Evolutionary conservation across 37 sponge, comb jelly and placozoan genomes (phyloP), one percentile per base, ranked within the genome.

Genomic region (Lycopodina hypogea): DNA sequence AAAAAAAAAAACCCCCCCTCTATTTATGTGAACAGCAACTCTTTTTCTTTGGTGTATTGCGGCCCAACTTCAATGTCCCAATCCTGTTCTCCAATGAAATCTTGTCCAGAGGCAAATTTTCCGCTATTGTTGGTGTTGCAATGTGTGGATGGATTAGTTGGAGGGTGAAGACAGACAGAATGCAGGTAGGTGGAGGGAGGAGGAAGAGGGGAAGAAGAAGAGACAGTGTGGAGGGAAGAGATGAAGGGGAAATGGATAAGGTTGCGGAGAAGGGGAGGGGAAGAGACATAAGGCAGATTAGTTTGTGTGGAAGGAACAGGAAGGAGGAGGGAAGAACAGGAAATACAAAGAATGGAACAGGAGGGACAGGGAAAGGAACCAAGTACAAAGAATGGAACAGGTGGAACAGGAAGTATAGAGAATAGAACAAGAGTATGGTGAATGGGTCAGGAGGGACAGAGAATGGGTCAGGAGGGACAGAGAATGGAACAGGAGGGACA

Each of bases 51-150:
- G 34, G n/a, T 19, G 69, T 41, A 21, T n/a, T n/a, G n/a, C 69
- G 83, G 11, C 77, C 76, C 15, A 86, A 80, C 56, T 74, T 78
- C 19, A 86, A 40, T 48, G 86, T 72, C 8, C 86, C 81, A 34
- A 74, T 55, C 33, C 73, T 86, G 29, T 38, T 79, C 3, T 78
- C 73, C 51, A 66, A 15, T 41, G 80, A 74, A 22, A 79, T 56
- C 34, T 79, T 72, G 59, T 86, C 86, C 22, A 86, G 68, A 3
- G 86, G 86, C 19, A 86, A 53, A 33, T 19, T 51, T 36, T 86
- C 80, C 34, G 86, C 86, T 86, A 56, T 11, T 37, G 76, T 45
- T 9, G n/a, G n/a, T n/a, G 9, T 45, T 9, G 9, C 9, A 9
- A 45, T 45, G 12, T 40, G 40, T 18, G 23, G 42, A 23, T 40